Percentiles rank a stretch among this genome's conserved stretches.
These are phyloP conservation scores for Centropus unirufus DNA, from an alignment of 2,113 vertebrate species.

Conservation along the genomic window DNA sequence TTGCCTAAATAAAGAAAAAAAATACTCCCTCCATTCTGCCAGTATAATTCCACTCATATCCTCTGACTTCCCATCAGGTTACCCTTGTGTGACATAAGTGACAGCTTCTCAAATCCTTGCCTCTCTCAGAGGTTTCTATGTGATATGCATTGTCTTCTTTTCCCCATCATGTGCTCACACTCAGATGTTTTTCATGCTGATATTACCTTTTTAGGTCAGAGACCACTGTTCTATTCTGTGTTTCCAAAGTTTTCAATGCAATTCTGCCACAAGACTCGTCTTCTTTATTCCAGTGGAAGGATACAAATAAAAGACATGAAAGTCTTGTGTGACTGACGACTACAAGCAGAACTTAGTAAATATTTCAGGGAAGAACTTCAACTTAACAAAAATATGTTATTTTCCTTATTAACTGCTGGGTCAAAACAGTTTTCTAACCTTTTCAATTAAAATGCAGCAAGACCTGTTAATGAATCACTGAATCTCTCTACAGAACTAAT, in stretches of 20 bases:
- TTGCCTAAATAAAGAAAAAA: neutral
- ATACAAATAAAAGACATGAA: neutral
- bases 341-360: neutral
- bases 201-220: neutral
- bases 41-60: neutral
- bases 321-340: neutral
- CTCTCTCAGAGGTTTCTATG: neutral
- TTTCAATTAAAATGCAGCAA: constrained; percentile 45
- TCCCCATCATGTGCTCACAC: neutral
- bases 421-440: constrained; percentile 43
- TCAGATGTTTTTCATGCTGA: neutral
- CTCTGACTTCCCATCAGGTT: neutral
- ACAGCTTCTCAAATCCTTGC: neutral
- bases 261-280: neutral
- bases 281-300: neutral
- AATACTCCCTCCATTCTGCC: neutral
- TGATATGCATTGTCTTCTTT: neutral
- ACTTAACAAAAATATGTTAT: neutral
- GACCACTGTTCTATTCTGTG: neutral
- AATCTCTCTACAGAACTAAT: constrained; percentile 28
- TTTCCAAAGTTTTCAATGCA: neutral
- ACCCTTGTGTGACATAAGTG: neutral
- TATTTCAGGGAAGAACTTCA: neutral
- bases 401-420: constrained; percentile 4
- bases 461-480: constrained; percentile 36